Base-by-base conservation (phyloP, 2,797 vertebrate species). In the Silurus lanzhouensis region DNA sequence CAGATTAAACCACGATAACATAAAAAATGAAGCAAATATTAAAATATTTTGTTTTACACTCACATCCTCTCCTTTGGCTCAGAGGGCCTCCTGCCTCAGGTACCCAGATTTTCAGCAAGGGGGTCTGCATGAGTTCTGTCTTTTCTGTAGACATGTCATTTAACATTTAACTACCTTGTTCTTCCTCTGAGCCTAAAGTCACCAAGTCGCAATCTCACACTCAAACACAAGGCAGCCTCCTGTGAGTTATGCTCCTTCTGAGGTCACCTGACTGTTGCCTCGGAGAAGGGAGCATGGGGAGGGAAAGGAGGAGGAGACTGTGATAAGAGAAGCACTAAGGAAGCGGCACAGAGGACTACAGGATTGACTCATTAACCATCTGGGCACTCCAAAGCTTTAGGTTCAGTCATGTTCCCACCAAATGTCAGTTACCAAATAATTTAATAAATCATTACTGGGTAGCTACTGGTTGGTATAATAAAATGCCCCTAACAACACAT, bases 21-120 rank as follows among this genome's bases (percentile, higher is more conserved):
- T 5, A 57, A 64, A 61, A 77, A n/a, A 64, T n/a, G 58, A 58
- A 84, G 57, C 81, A 64, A 58, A 74, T 44, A 61, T 48, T 22
- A 61, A 48, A 72, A 38, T 25, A 22, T 77, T 46, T n/a, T 38
- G 64, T 2, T 15, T 13, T 70, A 67, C 85, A 96, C 96, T 97
- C 93, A 97, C 96, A 96, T 89, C 95, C 96, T 90, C 95, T 95
- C 90, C 95, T 93, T 83, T 90, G 93, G 89, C 91, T 94, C 83
- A 92, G 75, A 79, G 91, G 86, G 74, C 89, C 92, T 88, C 90
- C 91, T 90, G 93, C 92, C 87, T 95, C 93, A 52, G 96, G 94
- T 82, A 96, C 95, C 96, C 96, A 96, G 88, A 96, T 95, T 94
- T 96, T 97, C 88, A 96, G 95, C 86, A 96, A 90, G 79, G 95